phyloP scores from a whole-genome alignment of 1,140 invertebrate species.

The Mamestra configurata region DNA sequence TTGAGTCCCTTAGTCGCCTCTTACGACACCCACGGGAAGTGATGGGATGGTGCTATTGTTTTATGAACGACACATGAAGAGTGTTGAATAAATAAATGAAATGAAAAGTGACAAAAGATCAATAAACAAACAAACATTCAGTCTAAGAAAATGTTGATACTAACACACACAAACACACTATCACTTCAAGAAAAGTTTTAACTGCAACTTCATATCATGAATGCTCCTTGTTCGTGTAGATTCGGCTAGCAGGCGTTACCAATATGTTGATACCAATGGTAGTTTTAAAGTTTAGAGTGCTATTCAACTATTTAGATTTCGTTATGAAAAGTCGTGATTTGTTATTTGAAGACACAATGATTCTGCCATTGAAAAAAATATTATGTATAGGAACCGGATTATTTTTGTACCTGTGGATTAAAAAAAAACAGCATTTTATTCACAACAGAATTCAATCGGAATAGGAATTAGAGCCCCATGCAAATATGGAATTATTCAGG shows the following conservation, averaged over 20 bases:
- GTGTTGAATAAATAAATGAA: too few species aligned
- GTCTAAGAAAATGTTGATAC: too few species aligned
- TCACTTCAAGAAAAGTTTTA: not conserved
- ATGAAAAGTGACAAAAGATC: too few species aligned
- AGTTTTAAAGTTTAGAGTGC: not conserved
- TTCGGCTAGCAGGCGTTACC: not conserved
- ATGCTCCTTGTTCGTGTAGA: not conserved
- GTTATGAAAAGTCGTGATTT: not conserved
- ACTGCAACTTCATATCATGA: not conserved
- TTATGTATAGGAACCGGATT: not conserved
- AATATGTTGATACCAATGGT: not conserved
- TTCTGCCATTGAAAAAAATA: not conserved
- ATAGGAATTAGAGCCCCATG: constrained; percentile 38
- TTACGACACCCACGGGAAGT: too few species aligned
- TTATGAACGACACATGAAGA: too few species aligned
- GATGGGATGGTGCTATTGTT: too few species aligned
- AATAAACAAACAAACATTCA: too few species aligned
- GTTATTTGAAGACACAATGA: not conserved
- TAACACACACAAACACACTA: not conserved
- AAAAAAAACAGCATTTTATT: not conserved
- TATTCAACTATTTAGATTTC: not conserved
- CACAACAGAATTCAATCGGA: constrained; percentile 16
- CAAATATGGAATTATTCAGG: constrained; percentile 50
- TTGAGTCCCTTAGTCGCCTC: too few species aligned
- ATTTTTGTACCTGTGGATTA: too few species aligned